Conservation (phyloP, 2,888 invertebrate species). For the Achlya flavicornis region DNA sequence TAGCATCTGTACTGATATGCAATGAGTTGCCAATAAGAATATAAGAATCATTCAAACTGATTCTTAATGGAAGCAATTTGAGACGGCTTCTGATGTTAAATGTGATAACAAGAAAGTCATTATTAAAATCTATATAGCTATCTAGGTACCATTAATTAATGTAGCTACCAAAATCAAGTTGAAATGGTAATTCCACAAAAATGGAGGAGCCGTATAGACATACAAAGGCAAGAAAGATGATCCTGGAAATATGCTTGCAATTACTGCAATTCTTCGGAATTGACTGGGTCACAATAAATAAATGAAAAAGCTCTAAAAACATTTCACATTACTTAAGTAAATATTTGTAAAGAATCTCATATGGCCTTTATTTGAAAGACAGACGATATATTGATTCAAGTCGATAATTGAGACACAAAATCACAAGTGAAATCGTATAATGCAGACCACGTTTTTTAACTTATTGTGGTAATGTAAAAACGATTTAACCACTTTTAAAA, state of each 20-base stretch:
- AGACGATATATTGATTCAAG: conserved; percentile 38
- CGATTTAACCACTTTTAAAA: conserved; percentile 40
- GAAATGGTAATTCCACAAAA: too few relatives aligned
- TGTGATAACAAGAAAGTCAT: too few relatives aligned
- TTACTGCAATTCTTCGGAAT: too few relatives aligned
- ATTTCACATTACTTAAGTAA: not conserved
- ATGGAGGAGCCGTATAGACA: too few relatives aligned
- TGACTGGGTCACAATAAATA: too few relatives aligned
- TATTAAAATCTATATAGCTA: too few relatives aligned
- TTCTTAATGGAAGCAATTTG: not conserved
- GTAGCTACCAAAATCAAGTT: too few relatives aligned
- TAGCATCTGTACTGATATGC: conserved; percentile 30
- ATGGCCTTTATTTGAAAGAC: too few relatives aligned
- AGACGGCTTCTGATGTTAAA: not conserved
- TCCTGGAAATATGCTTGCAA: too few relatives aligned
- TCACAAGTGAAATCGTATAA: conserved; percentile 66
- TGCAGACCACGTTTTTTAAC: conserved; percentile 55
- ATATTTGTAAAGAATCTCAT: not conserved
- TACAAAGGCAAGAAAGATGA: too few relatives aligned
- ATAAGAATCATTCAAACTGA: conserved; percentile 22
- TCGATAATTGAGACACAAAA: conserved; percentile 56
- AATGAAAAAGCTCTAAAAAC: too few relatives aligned
- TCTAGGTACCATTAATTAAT: too few relatives aligned
- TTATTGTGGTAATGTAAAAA: conserved; percentile 62
- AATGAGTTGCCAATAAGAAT: conserved; percentile 30